Conservation (phyloP, 1,140 invertebrate genomes). For the Gyrodactylus salaris region DNA sequence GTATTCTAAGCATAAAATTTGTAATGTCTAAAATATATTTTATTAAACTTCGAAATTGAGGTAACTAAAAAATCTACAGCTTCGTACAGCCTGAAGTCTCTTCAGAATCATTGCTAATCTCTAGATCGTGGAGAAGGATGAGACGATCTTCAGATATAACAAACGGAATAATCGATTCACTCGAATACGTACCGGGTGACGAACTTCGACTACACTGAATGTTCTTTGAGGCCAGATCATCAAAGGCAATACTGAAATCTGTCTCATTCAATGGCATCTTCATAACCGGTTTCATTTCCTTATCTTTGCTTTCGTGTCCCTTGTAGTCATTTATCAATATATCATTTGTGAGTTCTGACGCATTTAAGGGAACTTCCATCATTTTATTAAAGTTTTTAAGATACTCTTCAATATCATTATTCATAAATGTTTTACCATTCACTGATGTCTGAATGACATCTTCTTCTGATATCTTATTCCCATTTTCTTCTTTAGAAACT, state of each 20-base stretch:
- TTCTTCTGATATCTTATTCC: no score
- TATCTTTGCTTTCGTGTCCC: not conserved
- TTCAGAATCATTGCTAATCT: not conserved
- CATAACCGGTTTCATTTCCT: not conserved
- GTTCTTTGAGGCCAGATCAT: not conserved
- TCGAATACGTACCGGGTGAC: not conserved
- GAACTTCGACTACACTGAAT: not conserved
- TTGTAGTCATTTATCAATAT: not conserved
- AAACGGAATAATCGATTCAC: not conserved
- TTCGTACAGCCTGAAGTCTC: not conserved
- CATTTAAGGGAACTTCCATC: not conserved
- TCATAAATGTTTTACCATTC: no score
- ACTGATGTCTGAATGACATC: not conserved
- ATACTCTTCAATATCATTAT: not conserved
- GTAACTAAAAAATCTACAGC: not conserved
- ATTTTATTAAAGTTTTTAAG: not conserved
- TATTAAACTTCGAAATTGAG: no score
- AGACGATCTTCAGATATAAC: not conserved
- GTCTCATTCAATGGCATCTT: not conserved
- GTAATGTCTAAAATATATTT: no score
- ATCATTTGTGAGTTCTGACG: not conserved
- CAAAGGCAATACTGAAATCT: not conserved
- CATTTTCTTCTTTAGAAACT: not conserved
- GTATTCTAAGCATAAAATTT: no score
- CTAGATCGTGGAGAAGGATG: not conserved